Conservation (phyloP, 2,888 invertebrate genomes). For the Pheosia tremula region DNA sequence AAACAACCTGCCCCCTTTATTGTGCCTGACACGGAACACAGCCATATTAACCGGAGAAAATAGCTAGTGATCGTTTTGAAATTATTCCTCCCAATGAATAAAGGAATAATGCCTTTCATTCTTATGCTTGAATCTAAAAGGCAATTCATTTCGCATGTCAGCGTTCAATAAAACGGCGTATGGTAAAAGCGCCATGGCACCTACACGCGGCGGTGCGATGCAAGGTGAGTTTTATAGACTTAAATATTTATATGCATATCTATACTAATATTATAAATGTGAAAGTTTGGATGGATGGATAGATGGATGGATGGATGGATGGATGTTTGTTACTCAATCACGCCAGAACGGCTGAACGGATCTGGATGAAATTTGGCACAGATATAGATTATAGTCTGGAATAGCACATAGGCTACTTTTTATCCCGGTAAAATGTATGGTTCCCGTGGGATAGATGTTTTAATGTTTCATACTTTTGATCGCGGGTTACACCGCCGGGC, state of each 20-base stretch:
- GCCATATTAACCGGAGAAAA: slow-evolving; percentile 54
- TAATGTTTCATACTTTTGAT: too few relatives aligned
- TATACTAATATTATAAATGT: too few relatives aligned
- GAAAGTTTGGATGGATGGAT: too few relatives aligned
- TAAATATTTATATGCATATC: slow-evolving; percentile 72
- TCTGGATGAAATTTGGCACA: too few relatives aligned
- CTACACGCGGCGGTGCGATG: slow-evolving; percentile 46
- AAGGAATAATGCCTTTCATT: slow-evolving; percentile 39
- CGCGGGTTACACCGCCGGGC: too few relatives aligned
- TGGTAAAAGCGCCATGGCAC: slow-evolving; percentile 35
- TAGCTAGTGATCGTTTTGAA: slow-evolving; percentile 48
- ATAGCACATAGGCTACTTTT: too few relatives aligned
- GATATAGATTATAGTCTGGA: too few relatives aligned
- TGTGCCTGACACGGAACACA: slow-evolving; percentile 55
- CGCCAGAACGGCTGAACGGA: too few relatives aligned
- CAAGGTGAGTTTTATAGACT: slow-evolving; percentile 53
- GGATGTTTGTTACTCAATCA: too few relatives aligned
- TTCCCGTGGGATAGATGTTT: too few relatives aligned
- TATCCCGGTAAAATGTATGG: too few relatives aligned
- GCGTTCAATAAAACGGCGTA: slow-evolving; percentile 57
- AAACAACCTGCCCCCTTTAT: slow-evolving; percentile 63
- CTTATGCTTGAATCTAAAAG: slow-evolving; percentile 30
- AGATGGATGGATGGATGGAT: too few relatives aligned
- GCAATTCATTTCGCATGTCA: slow-evolving; percentile 65
- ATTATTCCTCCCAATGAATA: slow-evolving; percentile 44